These are phyloP conservation scores for Podarcis cretensis DNA, from an alignment of 2,113 vertebrate species.

Conservation along the genomic window DNA sequence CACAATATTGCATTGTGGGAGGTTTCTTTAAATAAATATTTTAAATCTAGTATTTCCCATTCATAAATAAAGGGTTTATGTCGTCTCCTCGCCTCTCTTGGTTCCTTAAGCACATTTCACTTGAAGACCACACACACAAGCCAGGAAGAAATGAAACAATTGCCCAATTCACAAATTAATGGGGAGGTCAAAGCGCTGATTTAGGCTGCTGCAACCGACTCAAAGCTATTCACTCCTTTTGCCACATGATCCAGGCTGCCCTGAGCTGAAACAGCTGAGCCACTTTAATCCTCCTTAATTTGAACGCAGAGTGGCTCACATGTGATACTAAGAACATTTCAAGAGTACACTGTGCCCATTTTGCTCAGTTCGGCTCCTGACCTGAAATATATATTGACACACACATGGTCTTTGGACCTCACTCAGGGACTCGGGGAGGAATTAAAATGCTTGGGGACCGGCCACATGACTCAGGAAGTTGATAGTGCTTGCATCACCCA, in stretches of 20 bases:
- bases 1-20: background rate
- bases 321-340: constrained; percentile 82
- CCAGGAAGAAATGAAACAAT: constrained; percentile 67
- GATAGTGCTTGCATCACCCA: background rate
- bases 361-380: background rate
- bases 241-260: constrained; percentile 87
- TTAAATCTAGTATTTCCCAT: constrained; percentile 49
- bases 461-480: background rate
- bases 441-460: background rate
- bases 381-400: background rate
- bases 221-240: constrained; percentile 78
- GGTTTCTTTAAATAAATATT: constrained; percentile 6
- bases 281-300: constrained; percentile 94
- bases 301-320: constrained; percentile 93
- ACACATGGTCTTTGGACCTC: background rate
- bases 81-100: constrained; percentile 76
- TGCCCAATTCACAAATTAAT: constrained; percentile 86
- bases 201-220: constrained; percentile 79
- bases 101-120: constrained; percentile 82
- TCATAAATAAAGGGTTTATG: constrained; percentile 72
- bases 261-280: constrained; percentile 80
- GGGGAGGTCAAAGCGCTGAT: constrained; percentile 82
- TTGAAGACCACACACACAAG: constrained; percentile 72
- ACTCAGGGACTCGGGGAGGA: background rate
- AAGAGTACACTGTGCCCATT: background rate